These are phyloP conservation scores for Burhinus bistriatus DNA, from an alignment of 2,113 vertebrate species.

Conservation along the genomic window DNA sequence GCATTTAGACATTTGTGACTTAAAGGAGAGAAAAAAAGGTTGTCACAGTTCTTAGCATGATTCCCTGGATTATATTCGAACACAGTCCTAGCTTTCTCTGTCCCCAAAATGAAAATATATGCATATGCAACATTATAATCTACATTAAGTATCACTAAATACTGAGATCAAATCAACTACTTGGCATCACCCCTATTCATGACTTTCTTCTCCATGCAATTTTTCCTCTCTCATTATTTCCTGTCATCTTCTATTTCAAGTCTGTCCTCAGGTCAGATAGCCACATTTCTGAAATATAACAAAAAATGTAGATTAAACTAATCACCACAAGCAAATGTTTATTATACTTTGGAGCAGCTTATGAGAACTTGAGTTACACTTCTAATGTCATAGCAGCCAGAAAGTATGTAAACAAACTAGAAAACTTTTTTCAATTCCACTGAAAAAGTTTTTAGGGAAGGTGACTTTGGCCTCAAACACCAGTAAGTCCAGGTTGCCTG, in stretches of 20 bases:
- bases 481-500: neutral
- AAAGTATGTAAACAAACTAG: neutral
- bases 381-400: neutral
- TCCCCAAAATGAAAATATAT: neutral
- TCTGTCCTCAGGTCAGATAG: neutral
- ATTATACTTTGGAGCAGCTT: neutral
- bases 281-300: neutral
- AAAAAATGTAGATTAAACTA: neutral
- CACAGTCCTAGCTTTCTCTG: neutral
- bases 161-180: neutral
- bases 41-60: neutral
- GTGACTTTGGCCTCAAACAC: neutral
- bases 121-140: neutral
- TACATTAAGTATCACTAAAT: neutral
- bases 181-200: neutral
- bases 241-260: neutral
- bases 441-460: neutral
- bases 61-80: neutral
- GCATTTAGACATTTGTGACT: neutral
- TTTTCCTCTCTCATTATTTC: neutral
- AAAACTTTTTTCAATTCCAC: neutral
- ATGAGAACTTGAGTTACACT: neutral
- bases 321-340: neutral
- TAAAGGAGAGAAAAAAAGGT: neutral
- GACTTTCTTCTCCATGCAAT: neutral